Evolutionary conservation across 1,140 invertebrate species (phyloP).

Genomic region (Aethina tumida): DNA sequence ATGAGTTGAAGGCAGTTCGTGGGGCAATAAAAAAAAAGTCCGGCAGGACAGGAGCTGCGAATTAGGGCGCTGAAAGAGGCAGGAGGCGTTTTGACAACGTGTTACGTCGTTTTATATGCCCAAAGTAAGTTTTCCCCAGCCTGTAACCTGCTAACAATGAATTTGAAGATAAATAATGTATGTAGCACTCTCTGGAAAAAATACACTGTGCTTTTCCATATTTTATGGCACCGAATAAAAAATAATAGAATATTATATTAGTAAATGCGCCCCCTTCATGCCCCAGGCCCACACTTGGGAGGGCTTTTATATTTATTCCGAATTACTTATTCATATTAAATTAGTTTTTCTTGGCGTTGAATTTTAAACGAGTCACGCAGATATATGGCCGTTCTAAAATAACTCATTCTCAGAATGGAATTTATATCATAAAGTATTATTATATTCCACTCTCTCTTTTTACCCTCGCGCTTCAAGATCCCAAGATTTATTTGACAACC

Average conservation of each 20-base stretch:
- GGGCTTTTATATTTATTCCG: slow-evolving; percentile 33
- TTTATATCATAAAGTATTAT: slow-evolving; percentile 26
- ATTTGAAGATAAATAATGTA: slow-evolving; percentile 34
- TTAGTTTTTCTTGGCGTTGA: slow-evolving; percentile 34
- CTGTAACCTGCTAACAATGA: slow-evolving; percentile 29
- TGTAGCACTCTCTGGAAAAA: slow-evolving; percentile 32
- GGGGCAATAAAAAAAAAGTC: too few relatives aligned
- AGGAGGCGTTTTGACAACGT: slow-evolving; percentile 5
- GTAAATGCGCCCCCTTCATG: slow-evolving; percentile 29
- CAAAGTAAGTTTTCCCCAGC: slow-evolving; percentile 18
- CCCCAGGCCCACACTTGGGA: slow-evolving; percentile 19
- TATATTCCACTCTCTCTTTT: too few relatives aligned
- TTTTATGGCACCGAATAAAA: slow-evolving; percentile 34
- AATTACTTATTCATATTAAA: slow-evolving; percentile 36
- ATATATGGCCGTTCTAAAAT: slow-evolving; percentile 26
- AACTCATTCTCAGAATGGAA: slow-evolving; percentile 27
- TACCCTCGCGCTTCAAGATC: slow-evolving; percentile 4
- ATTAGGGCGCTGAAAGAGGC: too few relatives aligned
- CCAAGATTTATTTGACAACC: slow-evolving; percentile 26
- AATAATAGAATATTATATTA: slow-evolving; percentile 37
- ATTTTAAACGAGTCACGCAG: slow-evolving; percentile 33
- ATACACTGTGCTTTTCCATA: slow-evolving; percentile 32
- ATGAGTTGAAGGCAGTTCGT: too few relatives aligned
- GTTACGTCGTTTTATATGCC: slow-evolving; percentile 5
- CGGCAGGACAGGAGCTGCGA: too few relatives aligned